These are phyloP conservation scores for Ceyx margarethae DNA, from an alignment of 2,113 vertebrate species.

Conservation along the genomic window DNA sequence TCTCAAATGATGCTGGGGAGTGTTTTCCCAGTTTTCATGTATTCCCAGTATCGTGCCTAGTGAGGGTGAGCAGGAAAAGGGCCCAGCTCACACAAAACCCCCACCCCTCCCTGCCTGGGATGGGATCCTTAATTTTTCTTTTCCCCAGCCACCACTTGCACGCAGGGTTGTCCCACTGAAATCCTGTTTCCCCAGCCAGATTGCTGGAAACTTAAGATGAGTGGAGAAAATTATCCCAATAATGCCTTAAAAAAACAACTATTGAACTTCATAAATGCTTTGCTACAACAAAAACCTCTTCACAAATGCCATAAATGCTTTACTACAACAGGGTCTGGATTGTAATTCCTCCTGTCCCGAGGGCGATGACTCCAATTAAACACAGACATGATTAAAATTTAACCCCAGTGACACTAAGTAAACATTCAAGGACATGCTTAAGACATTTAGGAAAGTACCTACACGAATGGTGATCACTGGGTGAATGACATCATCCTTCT, in stretches of 20 bases:
- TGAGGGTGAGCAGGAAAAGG: accelerated
- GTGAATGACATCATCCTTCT: accelerated
- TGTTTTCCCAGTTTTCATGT: accelerated
- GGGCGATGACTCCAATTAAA: neutral
- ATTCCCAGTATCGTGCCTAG: accelerated
- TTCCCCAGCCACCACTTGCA: accelerated
- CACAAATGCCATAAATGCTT: neutral
- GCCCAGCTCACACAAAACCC: neutral
- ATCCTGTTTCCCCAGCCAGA: neutral
- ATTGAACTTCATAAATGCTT: neutral
- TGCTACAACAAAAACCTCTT: too few species aligned
- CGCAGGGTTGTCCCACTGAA: accelerated
- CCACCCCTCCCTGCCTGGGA: neutral
- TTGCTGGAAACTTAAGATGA: accelerated
- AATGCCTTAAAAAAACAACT: neutral
- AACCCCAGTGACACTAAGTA: neutral
- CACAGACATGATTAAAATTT: neutral
- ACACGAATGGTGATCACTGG: accelerated
- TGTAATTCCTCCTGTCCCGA: neutral
- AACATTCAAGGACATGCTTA: neutral
- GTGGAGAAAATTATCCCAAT: neutral
- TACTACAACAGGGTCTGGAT: neutral
- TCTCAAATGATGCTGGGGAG: neutral
- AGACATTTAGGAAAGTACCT: neutral
- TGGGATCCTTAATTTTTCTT: neutral